Evolutionary conservation across 2,888 invertebrate species (phyloP).

Genomic region (Thymelicus acteon): DNA sequence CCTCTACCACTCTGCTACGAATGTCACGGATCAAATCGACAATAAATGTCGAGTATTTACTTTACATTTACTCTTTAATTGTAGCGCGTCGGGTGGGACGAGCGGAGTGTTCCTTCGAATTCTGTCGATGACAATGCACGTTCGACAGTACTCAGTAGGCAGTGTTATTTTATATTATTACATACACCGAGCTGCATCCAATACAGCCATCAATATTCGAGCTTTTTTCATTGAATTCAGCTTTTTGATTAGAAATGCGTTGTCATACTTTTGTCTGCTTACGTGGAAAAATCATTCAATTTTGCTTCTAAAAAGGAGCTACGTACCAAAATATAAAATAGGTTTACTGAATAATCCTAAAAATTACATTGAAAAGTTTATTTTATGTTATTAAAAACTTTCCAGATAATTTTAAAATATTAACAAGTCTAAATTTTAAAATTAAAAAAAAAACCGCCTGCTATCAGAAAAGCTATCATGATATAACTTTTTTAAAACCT

Average conservation of each 20-base stretch:
- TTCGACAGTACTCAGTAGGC: conserved; percentile 64
- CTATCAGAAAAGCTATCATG: too few relatives aligned
- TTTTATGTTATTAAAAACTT: too few relatives aligned
- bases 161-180: conserved; percentile 54
- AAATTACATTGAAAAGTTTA: too few relatives aligned
- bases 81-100: conserved; percentile 60
- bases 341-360: too few relatives aligned
- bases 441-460: too few relatives aligned
- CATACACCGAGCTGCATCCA: conserved; percentile 1
- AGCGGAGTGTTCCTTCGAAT: conserved; percentile 63
- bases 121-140: conserved; percentile 71
- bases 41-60: conserved; percentile 79
- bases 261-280: neutral
- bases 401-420: too few relatives aligned
- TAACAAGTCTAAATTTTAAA: too few relatives aligned
- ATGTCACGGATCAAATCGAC: conserved; percentile 77
- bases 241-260: neutral
- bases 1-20: conserved; percentile 53
- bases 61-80: conserved; percentile 80
- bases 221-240: neutral
- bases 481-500: too few relatives aligned
- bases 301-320: too few relatives aligned
- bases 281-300: too few relatives aligned
- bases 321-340: too few relatives aligned
- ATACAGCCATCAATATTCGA: neutral